Percentiles rank a stretch among this genome's conserved stretches.
Conservation (phyloP, 2,888 invertebrate species). For the Idaea dimidiata region DNA sequence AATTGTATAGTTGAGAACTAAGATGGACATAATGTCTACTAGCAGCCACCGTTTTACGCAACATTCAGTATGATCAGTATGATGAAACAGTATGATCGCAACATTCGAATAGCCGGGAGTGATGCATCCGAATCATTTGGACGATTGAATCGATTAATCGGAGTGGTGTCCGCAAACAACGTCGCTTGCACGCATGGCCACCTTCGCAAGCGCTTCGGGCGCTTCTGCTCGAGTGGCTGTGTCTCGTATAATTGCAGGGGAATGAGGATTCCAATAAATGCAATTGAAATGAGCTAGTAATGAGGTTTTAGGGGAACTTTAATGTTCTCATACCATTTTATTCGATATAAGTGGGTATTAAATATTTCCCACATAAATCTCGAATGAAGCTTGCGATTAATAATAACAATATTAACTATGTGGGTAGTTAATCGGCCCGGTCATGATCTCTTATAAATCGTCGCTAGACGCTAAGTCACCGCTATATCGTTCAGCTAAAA, state of each 20-base stretch:
- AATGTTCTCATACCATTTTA: background rate
- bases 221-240: background rate
- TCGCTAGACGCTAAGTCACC: too few relatives aligned
- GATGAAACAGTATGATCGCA: too few relatives aligned
- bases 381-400: background rate
- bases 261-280: background rate
- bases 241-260: background rate
- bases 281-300: background rate
- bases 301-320: background rate
- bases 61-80: too few relatives aligned
- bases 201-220: slow-evolving; percentile 23
- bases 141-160: slow-evolving; percentile 65
- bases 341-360: background rate
- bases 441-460: too few relatives aligned
- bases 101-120: slow-evolving; percentile 20
- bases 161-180: slow-evolving; percentile 52
- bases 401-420: too few relatives aligned
- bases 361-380: background rate
- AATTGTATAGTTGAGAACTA: too few relatives aligned
- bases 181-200: slow-evolving; percentile 45
- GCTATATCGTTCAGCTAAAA: too few relatives aligned
- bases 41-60: too few relatives aligned
- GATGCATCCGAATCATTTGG: slow-evolving; percentile 57
- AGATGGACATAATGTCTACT: too few relatives aligned
- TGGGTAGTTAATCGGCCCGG: too few relatives aligned